phyloP scores from a whole-genome alignment of 2,888 invertebrate species.

The Spatulosminthurus flaviceps region DNA sequence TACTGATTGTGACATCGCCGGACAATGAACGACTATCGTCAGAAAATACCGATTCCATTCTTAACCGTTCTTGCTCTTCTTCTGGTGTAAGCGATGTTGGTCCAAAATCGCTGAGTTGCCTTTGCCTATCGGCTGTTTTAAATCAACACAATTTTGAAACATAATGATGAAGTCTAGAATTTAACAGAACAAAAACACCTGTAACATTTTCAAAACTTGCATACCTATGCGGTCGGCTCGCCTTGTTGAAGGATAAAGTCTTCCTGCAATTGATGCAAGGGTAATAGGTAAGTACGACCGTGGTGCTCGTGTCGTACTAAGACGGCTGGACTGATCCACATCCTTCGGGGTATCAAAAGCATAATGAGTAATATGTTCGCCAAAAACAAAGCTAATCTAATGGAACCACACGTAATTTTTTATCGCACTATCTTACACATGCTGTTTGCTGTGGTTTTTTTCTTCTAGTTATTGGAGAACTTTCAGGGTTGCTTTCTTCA shows the following conservation, averaged over 20 bases:
- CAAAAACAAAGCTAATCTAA: background rate
- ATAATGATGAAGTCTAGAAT: background rate
- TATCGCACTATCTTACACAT: slow-evolving; percentile 6
- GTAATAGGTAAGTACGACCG: slow-evolving; percentile 59
- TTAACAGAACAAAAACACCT: background rate
- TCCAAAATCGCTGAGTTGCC: slow-evolving; percentile 41
- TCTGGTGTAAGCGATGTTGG: slow-evolving; percentile 39
- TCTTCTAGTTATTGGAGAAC: slow-evolving; percentile 26
- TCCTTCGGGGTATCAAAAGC: too few relatives aligned
- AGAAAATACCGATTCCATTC: slow-evolving; percentile 35
- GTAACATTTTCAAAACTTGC: too few relatives aligned
- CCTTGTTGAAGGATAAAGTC: slow-evolving; percentile 51
- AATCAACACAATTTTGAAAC: background rate
- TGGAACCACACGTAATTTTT: too few relatives aligned
- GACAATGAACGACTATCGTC: slow-evolving; percentile 30
- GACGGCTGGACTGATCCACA: slow-evolving; percentile 31
- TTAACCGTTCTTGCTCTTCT: slow-evolving; percentile 41
- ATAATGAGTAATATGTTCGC: too few relatives aligned
- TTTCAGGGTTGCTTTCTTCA: slow-evolving; percentile 39
- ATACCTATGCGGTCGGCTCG: slow-evolving; percentile 32
- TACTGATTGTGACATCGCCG: slow-evolving; percentile 29
- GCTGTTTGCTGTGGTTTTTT: slow-evolving; percentile 40
- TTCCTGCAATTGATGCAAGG: slow-evolving; percentile 60
- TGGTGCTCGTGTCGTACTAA: slow-evolving; percentile 45
- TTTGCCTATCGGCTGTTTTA: slow-evolving; percentile 31